These are phyloP conservation scores for Diachrysia chrysitis DNA, from an alignment of 2,888 invertebrate species.

Conservation along the genomic window DNA sequence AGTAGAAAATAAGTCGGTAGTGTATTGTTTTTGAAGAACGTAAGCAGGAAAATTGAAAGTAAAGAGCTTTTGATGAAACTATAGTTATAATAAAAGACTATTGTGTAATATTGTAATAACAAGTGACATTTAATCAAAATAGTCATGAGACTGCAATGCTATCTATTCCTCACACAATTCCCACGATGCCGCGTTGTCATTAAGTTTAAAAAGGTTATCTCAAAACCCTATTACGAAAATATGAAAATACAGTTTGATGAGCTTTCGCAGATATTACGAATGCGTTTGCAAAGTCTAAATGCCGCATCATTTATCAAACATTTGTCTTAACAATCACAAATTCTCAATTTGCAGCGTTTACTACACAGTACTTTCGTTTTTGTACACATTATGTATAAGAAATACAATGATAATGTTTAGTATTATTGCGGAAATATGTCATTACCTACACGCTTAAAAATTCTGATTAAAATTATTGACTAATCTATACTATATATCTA, in stretches of 20 bases:
- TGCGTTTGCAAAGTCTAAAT: neutral
- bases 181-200: neutral
- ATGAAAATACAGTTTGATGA: neutral
- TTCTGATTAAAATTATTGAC: too few relatives aligned
- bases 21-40: neutral
- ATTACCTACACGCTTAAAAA: too few relatives aligned
- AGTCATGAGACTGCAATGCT: neutral
- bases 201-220: neutral
- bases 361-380: too few relatives aligned
- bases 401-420: too few relatives aligned
- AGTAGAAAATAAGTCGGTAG: too few relatives aligned
- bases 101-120: too few relatives aligned
- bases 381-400: too few relatives aligned
- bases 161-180: neutral
- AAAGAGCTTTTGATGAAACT: neutral
- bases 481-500: too few relatives aligned
- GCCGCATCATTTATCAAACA: neutral
- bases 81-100: neutral
- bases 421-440: too few relatives aligned
- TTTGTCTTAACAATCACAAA: neutral
- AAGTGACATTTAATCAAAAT: neutral
- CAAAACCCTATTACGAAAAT: neutral
- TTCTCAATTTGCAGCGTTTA: too few relatives aligned
- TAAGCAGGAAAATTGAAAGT: neutral
- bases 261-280: neutral